Evolutionary conservation across 2,888 invertebrate species (phyloP), one percentile per base, ranked within the genome.

Genomic region (Eledona agricola): DNA sequence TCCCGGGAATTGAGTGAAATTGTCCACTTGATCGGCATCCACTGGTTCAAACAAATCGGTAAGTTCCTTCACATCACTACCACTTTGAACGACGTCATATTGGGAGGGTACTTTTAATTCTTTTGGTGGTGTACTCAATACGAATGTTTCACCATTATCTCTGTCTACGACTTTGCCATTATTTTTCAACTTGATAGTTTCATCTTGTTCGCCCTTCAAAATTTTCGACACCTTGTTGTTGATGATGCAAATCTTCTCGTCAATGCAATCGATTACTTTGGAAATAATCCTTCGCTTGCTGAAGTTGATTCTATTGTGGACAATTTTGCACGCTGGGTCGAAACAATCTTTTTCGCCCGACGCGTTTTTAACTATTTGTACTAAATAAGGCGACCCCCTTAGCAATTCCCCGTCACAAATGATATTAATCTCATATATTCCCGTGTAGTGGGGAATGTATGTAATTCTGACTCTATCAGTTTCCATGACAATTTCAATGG

Each of bases 321-420:
- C 9, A 47, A 38, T 15, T 46, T 45, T 13, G 51, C 45, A 2
- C 35, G 51, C 26, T 1, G 12, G 17, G 5, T 54, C 51, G 11
- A 59, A 45, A 20, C 29, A 28, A 5, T 61, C 59, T 16, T 45
- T 46, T n/a, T 38, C 42, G n/a, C 43, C 53, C 2, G 63, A 58
- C n/a, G 62, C 55, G 40, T 68, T 71, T 35, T 65, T 58, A 6
- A 59, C 61, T 1, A 81, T 79, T 45, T 76, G 79, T 2, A 83
- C 75, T 40, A 70, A 70, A 63, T 79, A 85, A 1, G 85, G 85
- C 11, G 84, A 84, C n/a, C 84, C 84, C 17, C 79, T 78, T 23
- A 83, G 76, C 62, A 78, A 77, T 65, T 79, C 79, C 1, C 82
- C 82, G 67, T 80, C 78, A 43, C 79, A 81, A 7, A 81, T 80